These are phyloP conservation scores for Ahaetulla prasina DNA, from an alignment of 2,113 vertebrate genomes.

Conservation along the genomic window DNA sequence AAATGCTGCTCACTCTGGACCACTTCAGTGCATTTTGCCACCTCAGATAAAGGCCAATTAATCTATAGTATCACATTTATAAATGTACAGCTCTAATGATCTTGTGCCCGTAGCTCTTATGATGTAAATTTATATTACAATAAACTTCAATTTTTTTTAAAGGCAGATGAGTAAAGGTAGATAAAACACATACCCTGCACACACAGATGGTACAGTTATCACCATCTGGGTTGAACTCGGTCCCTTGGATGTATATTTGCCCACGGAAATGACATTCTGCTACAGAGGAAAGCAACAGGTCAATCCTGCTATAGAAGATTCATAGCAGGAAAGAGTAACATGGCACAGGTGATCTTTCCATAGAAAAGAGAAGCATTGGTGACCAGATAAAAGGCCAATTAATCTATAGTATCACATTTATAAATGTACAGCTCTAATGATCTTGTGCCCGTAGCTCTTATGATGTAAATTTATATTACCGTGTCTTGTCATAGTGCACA, in stretches of 20 bases:
- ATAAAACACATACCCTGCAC: conserved; percentile 64
- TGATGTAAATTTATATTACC: not conserved
- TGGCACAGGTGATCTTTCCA: not conserved
- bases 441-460: not conserved
- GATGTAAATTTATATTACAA: not conserved
- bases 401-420: not conserved
- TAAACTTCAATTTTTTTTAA: not conserved
- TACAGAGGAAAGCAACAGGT: conserved; percentile 27
- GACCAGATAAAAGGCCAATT: not conserved
- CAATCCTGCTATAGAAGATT: fast-evolving
- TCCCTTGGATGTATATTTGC: conserved; percentile 51
- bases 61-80: not conserved
- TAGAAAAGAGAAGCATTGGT: not conserved
- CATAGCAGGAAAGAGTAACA: not conserved
- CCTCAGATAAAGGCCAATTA: not conserved
- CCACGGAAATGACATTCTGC: conserved; percentile 69
- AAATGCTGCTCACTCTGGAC: not conserved
- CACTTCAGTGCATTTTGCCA: not conserved
- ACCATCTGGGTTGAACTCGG: conserved; percentile 67
- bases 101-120: not conserved
- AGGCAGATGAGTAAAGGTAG: not conserved
- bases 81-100: not conserved
- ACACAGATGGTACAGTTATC: conserved; percentile 70
- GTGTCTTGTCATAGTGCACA: not conserved
- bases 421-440: not conserved